Evolutionary conservation across 2,113 vertebrate species (phyloP), one percentile per base, ranked within the genome.

Genomic region (Varanus komodoensis): DNA sequence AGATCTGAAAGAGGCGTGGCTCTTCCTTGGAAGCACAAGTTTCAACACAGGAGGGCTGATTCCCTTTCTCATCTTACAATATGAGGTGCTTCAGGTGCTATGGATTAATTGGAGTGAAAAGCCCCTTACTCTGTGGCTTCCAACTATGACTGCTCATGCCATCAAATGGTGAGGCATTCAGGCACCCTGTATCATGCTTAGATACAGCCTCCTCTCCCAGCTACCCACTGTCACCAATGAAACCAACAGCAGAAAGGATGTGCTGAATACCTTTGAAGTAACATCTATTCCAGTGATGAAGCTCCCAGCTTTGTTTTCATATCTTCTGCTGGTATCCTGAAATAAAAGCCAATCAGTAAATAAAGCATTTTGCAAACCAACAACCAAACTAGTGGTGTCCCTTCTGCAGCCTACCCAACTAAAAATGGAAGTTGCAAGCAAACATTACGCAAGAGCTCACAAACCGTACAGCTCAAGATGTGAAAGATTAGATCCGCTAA

Each of bases 231-330:
- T 19, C 19, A 21, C 21, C 19, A 21, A 15, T 21, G 17, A 19
- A 19, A 19, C 61, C 15, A 21, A 64, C 3, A 64, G 61, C 3
- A 21, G 61, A 19, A 64, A 21, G 21, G 57, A 19, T 64, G 3
- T 11, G 11, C 17, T 9, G 61, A 1, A 64, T 96, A 99, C 99
- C 98, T 99, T 99, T 1, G 99, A 99, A 68, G 98, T 99, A 38
- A 99, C 99, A 87, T 99, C 99, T 9, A 99, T 99, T 38, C 99
- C 99, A 0, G 99, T 99, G 96, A 99, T 99, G 95, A 99, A 99
- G 6, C 99, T 98, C 57, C 99, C 99, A 12, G 98, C 98, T 95
- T 99, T 99, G 97, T 99, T 99, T 96, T 99, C 99, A 0, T 99
- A 99, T 2, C 98, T 96, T 86, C 99, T 97, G 57, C 98, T 98